Conservation (phyloP, 2,113 vertebrate genomes). For the Numida meleagris region DNA sequence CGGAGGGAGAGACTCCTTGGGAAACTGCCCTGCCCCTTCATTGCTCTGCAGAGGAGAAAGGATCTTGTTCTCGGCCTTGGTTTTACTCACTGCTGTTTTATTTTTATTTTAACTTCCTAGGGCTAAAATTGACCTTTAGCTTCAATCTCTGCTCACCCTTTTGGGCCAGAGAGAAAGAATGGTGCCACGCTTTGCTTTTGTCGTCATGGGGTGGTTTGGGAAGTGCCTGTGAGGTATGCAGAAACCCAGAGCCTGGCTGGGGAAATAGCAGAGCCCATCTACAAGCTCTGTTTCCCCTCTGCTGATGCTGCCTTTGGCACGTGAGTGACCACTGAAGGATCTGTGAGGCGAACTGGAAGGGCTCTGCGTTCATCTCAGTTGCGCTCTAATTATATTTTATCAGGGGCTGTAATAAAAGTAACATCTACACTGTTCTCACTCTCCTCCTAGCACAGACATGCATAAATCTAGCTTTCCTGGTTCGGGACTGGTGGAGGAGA, state of each 20-base stretch:
- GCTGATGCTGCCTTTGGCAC: neutral
- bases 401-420: neutral
- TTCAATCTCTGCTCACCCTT: neutral
- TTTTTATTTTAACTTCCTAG: neutral
- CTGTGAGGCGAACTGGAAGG: neutral
- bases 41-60: neutral
- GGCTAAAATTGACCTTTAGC: neutral
- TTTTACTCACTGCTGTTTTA: neutral
- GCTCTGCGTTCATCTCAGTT: accelerated
- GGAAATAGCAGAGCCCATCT: accelerated
- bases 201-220: accelerated
- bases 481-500: neutral
- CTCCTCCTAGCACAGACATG: accelerated
- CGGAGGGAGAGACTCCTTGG: too few species aligned
- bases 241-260: neutral
- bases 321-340: accelerated
- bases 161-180: neutral
- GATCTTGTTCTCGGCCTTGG: neutral
- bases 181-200: accelerated
- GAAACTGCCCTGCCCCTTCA: neutral
- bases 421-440: accelerated
- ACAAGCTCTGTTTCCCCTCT: accelerated
- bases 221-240: neutral
- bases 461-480: too few species aligned
- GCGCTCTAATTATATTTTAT: accelerated